Base-by-base conservation (phyloP, 64 coral and sea anemone species). In the Actinia equina region DNA sequence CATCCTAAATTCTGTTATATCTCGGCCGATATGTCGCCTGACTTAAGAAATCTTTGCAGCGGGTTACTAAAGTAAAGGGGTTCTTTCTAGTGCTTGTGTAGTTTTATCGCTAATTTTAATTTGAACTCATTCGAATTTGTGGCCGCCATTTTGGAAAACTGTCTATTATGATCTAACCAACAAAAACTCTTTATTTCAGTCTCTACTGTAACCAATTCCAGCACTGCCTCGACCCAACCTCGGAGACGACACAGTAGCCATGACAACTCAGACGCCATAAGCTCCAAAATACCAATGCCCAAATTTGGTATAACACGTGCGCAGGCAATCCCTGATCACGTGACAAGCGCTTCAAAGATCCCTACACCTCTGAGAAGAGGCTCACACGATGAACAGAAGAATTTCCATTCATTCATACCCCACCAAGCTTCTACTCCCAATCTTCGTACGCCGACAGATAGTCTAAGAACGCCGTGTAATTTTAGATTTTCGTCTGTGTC, bases 401-500 rank as follows among this genome's bases (percentile, higher is more conserved):
- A 13, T 18, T 52, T 49, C 8, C 78, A 23, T 10, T 20, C 9
- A 0, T 44, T 44, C 22, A 52, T 46, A 6, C 78, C 78, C 4
- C 78, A 81, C 15, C 78, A 44, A 81, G 78, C 22, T 9, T 81
- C 78, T 13, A 81, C 78, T 52, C 78, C 78, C 19, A 81, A 81
- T 81, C 22, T 81, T 20, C 43, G n/a, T 9, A 20, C 12, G 30
- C 30, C 30, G 5, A 6, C 45, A 7, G 78, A 81, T 12, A 23
- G 7, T 9, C 4, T 52, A 7, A 43, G 43, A 49, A 49, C 45
- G 3, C 78, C 78, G 17, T 14, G 7, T n/a, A 22, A 52, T n/a
- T 15, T 17, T n/a, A 81, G 78, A n/a, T 11, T 51, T 52, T 22
- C 43, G 15, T 81, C 49, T 14, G 19, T 20, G 16, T 49, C 78